These are phyloP conservation scores for Saiga tatarica DNA, from an alignment of 2,113 vertebrate genomes.

Conservation along the genomic window DNA sequence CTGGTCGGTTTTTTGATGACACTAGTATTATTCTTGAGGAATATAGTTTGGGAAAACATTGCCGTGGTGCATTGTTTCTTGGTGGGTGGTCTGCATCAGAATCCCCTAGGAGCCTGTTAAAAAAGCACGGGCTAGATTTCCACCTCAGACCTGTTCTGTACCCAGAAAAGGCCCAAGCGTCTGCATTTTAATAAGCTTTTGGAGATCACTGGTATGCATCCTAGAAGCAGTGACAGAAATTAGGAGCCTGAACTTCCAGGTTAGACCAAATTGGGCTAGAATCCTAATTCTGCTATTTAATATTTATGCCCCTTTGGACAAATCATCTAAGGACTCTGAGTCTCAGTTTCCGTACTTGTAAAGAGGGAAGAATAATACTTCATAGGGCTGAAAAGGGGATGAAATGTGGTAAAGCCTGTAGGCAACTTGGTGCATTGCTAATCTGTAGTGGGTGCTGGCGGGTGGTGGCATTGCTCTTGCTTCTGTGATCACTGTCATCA, in stretches of 20 bases:
- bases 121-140: background rate
- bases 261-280: background rate
- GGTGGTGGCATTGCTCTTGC: background rate
- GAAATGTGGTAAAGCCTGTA: background rate
- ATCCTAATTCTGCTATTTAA: background rate
- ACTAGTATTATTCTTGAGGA: background rate
- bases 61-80: background rate
- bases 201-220: background rate
- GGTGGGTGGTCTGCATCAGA: background rate
- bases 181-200: constrained; percentile 8
- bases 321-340: background rate
- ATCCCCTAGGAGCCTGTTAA: background rate
- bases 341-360: background rate
- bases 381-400: background rate
- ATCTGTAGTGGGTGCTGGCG: background rate
- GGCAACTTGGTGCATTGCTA: background rate
- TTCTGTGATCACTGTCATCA: background rate
- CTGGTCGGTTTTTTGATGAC: background rate
- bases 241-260: background rate
- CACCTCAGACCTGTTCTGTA: background rate
- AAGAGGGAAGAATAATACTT: background rate
- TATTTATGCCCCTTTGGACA: background rate
- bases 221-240: background rate
- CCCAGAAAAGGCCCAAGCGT: background rate
- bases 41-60: background rate